These are phyloP conservation scores for Pleuronectes platessa DNA, from an alignment of 2,113 vertebrate genomes.

Conservation along the genomic window DNA sequence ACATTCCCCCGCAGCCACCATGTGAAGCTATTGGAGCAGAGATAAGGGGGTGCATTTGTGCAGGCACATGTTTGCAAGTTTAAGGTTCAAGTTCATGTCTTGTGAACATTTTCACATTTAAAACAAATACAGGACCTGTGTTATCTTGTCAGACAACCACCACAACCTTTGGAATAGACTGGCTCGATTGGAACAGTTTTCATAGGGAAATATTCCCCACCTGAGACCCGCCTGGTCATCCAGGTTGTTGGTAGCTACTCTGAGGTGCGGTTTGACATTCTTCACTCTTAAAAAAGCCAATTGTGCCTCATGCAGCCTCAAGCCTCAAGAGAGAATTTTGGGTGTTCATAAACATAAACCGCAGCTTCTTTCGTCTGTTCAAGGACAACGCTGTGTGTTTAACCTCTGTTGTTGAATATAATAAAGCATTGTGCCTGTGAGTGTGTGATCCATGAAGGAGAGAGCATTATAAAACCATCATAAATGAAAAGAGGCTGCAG, in stretches of 20 bases:
- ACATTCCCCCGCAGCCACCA: too few species aligned
- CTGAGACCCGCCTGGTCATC: not conserved
- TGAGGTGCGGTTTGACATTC: not conserved
- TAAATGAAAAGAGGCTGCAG: slow-evolving; percentile 66
- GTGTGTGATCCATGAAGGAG: slow-evolving; percentile 72
- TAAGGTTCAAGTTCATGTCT: not conserved
- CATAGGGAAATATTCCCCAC: not conserved
- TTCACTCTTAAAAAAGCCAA: not conserved
- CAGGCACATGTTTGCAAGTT: not conserved
- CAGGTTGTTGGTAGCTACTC: not conserved
- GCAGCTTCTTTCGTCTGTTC: slow-evolving; percentile 25
- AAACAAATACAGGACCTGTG: not conserved
- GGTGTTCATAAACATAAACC: slow-evolving; percentile 15
- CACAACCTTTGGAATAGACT: not conserved
- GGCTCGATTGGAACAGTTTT: not conserved
- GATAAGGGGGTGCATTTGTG: not conserved
- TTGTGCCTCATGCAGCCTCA: slow-evolving; percentile 13
- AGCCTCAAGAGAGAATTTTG: not conserved
- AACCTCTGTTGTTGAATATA: slow-evolving; percentile 64
- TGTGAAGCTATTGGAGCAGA: not conserved
- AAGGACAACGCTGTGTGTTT: slow-evolving; percentile 57
- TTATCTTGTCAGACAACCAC: not conserved
- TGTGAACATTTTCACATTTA: not conserved
- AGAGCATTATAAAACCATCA: slow-evolving; percentile 69
- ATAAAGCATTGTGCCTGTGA: slow-evolving; percentile 62